Evolutionary conservation across 2,113 vertebrate genomes (phyloP), one percentile per base, ranked within the genome.

Genomic region (Cephalopholis sonnerati): DNA sequence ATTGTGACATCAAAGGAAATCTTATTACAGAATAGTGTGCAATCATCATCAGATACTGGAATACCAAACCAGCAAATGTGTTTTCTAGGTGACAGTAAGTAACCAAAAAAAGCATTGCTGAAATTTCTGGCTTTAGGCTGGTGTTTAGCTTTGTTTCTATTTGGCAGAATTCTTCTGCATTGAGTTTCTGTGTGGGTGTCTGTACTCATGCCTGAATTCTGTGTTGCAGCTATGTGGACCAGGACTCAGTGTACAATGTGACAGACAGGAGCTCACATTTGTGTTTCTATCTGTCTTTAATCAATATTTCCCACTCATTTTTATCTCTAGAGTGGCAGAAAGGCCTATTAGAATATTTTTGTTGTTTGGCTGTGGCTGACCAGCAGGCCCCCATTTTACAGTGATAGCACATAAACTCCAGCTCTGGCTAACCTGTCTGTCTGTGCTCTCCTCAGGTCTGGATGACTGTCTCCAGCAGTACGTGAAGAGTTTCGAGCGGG

Each of bases 381-480:
- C 24, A 27, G 16, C 16, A 22, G 48, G 36, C 7, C 51, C 24
- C 13, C 48, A 12, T 36, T 32, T 2, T 39, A 16, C 54, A 27
- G 53, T 18, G 71, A 77, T 3, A 44, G 46, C 22, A 27, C 29
- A 24, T 75, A 32, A 61, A 44, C 68, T 68, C 63, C 77, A 64
- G 46, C 79, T 18, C 12, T 29, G 62, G 25, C 78, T 89, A 81
- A 90, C 36, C 48, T 73, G 51, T 85, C 77, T 85, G 44, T 87
- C 39, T 76, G 57, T 81, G 11, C 25, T 77, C 65, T 91, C 78
- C 39, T 44, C 85, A 98, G 97, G 96, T 67, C 95, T 98, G 48
- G 97, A 98, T 57, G 97, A 97, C 83, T 97, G 96, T 93, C 96
- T 99, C 87, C 96, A 97, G 89, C 95, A 96, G 93, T 99, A 99